A percentile compares a stretch with the other conserved stretches of the same genome.
These are phyloP conservation scores for Anhinga anhinga DNA, from an alignment of 2,113 vertebrate species.

Conservation along the genomic window DNA sequence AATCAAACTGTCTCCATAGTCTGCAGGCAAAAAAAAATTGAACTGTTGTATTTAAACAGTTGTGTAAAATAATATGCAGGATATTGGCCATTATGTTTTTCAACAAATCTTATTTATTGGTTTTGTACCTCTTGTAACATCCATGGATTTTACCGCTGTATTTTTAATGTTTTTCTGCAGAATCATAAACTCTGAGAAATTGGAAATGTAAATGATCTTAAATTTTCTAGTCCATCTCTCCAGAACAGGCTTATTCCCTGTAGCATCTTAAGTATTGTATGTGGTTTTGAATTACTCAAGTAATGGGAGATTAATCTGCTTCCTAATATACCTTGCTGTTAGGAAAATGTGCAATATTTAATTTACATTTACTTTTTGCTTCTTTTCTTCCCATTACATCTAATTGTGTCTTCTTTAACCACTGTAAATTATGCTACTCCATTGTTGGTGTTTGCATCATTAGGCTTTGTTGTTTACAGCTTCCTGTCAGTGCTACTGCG, in stretches of 20 bases:
- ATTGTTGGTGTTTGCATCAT: constrained; percentile 11
- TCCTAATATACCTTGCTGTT: background rate
- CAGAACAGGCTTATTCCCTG: constrained; percentile 21
- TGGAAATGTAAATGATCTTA: constrained; percentile 22
- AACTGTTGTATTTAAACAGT: background rate
- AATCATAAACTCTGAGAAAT: background rate
- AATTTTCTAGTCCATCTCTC: constrained; percentile 47
- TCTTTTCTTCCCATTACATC: constrained; percentile 29
- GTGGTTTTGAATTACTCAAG: constrained; percentile 45
- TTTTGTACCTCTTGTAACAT: background rate
- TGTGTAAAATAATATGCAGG: background rate
- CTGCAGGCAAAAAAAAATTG: background rate
- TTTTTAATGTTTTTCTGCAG: constrained; percentile 4
- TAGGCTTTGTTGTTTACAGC: constrained; percentile 24
- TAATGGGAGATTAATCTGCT: constrained; percentile 53
- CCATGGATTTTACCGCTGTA: background rate
- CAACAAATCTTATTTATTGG: background rate
- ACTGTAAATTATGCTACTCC: constrained; percentile 22
- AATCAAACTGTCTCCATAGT: background rate
- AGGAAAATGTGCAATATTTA: constrained; percentile 27
- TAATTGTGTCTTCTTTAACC: constrained; percentile 23
- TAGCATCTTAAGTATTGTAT: constrained; percentile 21
- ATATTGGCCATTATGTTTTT: background rate
- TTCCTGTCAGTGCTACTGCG: background rate
- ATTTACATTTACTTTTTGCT: constrained; percentile 25